Evolutionary conservation across 1,140 invertebrate species (phyloP).

Genomic region (Zaprionus vittiger): DNA sequence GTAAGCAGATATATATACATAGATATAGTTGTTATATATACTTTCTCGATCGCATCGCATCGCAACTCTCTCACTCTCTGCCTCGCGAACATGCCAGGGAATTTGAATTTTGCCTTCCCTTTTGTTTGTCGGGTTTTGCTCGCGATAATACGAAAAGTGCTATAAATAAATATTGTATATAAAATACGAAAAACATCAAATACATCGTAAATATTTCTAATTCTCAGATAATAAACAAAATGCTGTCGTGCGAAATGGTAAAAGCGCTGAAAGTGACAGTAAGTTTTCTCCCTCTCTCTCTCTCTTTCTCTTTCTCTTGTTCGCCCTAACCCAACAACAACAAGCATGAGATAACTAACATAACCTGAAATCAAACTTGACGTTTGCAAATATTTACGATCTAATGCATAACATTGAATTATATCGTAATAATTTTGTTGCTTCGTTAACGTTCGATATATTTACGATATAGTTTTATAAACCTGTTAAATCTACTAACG

Average conservation of each 20-base stretch:
- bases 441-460: not conserved
- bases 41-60: not conserved
- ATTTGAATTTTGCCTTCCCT: not conserved
- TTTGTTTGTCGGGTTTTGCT: constrained; percentile 2
- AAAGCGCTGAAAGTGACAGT: constrained; percentile 79
- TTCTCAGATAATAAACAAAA: constrained; percentile 84
- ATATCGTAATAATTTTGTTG: not conserved
- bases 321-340: constrained; percentile 18
- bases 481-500: not conserved
- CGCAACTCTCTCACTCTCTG: not conserved
- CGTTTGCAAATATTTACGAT: constrained; percentile 5
- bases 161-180: not conserved
- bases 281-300: constrained; percentile 53
- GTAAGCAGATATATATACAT: constrained; percentile 69
- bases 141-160: not conserved
- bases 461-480: not conserved
- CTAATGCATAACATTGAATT: not conserved
- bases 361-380: not conserved
- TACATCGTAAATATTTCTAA: constrained; percentile 79
- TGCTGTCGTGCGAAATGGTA: constrained; percentile 82
- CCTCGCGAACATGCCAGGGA: not conserved
- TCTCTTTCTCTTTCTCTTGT: not conserved
- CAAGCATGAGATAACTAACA: constrained; percentile 10
- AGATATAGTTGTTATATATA: not conserved
- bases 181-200: constrained; percentile 7